These are phyloP conservation scores for Sebastes minor DNA, from an alignment of 2,797 vertebrate genomes.

Conservation along the genomic window DNA sequence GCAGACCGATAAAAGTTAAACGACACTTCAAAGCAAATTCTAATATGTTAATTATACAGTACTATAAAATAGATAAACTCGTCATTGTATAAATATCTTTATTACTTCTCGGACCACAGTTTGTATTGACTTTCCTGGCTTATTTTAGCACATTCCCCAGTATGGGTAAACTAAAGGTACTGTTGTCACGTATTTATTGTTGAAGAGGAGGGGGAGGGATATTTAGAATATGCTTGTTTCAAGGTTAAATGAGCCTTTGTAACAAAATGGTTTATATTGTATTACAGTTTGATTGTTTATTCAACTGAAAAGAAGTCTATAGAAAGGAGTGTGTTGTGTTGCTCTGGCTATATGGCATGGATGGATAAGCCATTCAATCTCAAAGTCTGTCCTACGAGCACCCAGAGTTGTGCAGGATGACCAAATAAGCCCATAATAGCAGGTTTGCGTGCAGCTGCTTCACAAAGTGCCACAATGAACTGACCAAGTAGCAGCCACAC, in stretches of 20 bases:
- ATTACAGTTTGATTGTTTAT: background rate
- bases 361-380: background rate
- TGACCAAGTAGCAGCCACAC: conserved; percentile 41
- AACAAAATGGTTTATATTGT: background rate
- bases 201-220: background rate
- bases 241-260: background rate
- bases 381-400: background rate
- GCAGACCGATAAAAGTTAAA: background rate
- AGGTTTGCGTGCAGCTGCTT: background rate
- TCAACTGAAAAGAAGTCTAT: background rate
- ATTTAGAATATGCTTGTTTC: background rate
- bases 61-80: background rate
- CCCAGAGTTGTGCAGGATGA: background rate
- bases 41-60: background rate
- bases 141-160: background rate
- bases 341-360: background rate
- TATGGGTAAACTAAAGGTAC: background rate
- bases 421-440: background rate
- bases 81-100: background rate
- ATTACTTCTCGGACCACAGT: background rate
- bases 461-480: background rate
- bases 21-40: background rate
- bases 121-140: background rate
- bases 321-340: background rate
- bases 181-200: background rate